These are phyloP conservation scores for Sebastolobus altivelis DNA, from an alignment of 2,797 vertebrate species.

Conservation along the genomic window DNA sequence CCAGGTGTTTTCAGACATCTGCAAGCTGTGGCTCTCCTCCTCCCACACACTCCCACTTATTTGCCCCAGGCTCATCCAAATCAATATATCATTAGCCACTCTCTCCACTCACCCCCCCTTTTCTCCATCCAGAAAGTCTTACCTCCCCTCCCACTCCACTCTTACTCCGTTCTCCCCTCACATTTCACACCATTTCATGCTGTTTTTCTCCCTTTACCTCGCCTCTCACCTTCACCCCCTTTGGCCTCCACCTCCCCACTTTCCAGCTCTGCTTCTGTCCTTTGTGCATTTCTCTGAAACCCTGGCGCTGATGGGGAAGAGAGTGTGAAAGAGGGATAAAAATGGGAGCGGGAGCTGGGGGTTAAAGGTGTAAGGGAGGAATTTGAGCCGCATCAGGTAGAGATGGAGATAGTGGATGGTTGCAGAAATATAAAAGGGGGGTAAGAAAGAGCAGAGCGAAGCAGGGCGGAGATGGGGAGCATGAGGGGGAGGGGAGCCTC, in stretches of 20 bases:
- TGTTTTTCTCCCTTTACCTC: slow-evolving; percentile 56
- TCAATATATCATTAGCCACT: slow-evolving; percentile 84
- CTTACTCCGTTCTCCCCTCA: slow-evolving; percentile 43
- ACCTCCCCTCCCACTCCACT: slow-evolving; percentile 32
- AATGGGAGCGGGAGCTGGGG: slow-evolving; percentile 18
- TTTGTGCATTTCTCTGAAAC: slow-evolving; percentile 54
- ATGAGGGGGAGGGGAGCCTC: slow-evolving; percentile 58
- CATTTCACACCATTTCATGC: slow-evolving; percentile 69
- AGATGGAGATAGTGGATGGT: slow-evolving; percentile 31
- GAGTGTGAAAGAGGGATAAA: slow-evolving; percentile 36
- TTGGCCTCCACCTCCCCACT: slow-evolving; percentile 52
- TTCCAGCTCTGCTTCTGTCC: slow-evolving; percentile 32
- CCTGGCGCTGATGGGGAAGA: slow-evolving; percentile 20
- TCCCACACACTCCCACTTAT: slow-evolving; percentile 71
- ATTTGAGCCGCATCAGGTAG: slow-evolving; percentile 48
- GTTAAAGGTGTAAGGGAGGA: slow-evolving; percentile 46
- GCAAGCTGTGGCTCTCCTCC: slow-evolving; percentile 57
- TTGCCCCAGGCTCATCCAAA: slow-evolving; percentile 73
- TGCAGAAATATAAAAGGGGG: slow-evolving; percentile 34
- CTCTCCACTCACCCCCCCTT: slow-evolving; percentile 52
- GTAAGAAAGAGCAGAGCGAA: slow-evolving; percentile 27
- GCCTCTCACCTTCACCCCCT: slow-evolving; percentile 49
- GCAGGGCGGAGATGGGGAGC: slow-evolving; percentile 43
- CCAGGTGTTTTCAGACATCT: slow-evolving; percentile 75
- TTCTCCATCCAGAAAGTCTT: slow-evolving; percentile 38